Base-by-base conservation (phyloP, 1,140 invertebrate genomes). In the Dinothrombium tinctorium region DNA sequence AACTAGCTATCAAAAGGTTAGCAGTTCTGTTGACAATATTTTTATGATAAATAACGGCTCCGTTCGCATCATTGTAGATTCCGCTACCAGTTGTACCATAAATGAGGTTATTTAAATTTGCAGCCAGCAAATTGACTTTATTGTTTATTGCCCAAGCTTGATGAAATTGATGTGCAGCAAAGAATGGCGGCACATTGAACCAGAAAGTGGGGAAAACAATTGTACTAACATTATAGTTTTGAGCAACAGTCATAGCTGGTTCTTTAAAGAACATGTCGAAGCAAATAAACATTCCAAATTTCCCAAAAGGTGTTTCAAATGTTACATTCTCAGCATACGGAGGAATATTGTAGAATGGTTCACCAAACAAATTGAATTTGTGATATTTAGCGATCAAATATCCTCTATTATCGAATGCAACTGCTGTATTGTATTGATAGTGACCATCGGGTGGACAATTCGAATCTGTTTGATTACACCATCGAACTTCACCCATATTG, bases 241-340 rank as follows among this genome's bases (percentile, higher is more conserved):
- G 47, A 2, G 76, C 51, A 2, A 58, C 42, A 21, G 59, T 51
- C 4, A 66, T 49, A 0, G 66, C 57, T 0, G 79, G 78, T 4
- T 63, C 52, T 32, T 66, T 49, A 50, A 72, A 73, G 1, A 80
- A 46, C 17, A 83, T 62, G 53, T 86, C 79, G 47, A 76, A 76
- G 46, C 75, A 76, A 39, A 69, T 72, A 19, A 80, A 62, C 1
- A 71, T 57, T 1, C 77, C 80, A 53, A 89, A 86, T 12, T 62
- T 40, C 4, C 46, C 44, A 20, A 47, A 31, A 22, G 53, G 53
- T 0, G 72, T 60, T 4, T 59, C 56, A 45, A 86, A 83, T 4
- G 56, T 65, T 0, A 61, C 56, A 0, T 63, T 24, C 45, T 70
- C 60, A 8, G 65, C 54, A 44, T 53, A 45, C 7, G 50, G 42